Conservation (phyloP, 1,140 invertebrate species). For the Caenorhabditis latens region DNA sequence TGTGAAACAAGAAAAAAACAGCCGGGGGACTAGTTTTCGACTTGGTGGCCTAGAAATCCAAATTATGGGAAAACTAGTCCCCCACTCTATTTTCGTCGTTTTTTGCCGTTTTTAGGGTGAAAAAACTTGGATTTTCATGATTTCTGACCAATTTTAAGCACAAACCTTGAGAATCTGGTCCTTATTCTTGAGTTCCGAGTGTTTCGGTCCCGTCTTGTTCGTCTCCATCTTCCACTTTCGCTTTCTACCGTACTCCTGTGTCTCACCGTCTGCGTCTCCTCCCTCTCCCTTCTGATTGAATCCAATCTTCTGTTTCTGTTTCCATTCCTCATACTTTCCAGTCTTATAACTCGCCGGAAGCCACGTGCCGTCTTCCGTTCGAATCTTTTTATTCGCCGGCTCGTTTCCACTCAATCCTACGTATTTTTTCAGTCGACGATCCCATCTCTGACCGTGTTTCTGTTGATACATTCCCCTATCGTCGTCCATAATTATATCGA, state of each 20-base stretch:
- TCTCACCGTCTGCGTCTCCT: neutral
- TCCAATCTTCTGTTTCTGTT: slow-evolving; percentile 84
- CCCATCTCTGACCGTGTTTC: slow-evolving; percentile 82
- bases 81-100: too few relatives aligned
- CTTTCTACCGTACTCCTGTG: slow-evolving; percentile 4
- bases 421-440: slow-evolving; percentile 92
- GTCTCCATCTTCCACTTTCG: slow-evolving; percentile 24
- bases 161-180: slow-evolving; percentile 84
- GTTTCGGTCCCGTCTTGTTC: slow-evolving; percentile 63
- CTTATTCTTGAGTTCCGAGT: slow-evolving; percentile 82
- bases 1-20: too few relatives aligned
- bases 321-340: slow-evolving; percentile 87
- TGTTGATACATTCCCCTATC: slow-evolving; percentile 82
- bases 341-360: slow-evolving; percentile 94
- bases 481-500: slow-evolving; percentile 88
- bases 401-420: slow-evolving; percentile 82
- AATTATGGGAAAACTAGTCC: too few relatives aligned
- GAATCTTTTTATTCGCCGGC: slow-evolving; percentile 85
- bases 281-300: slow-evolving; percentile 72
- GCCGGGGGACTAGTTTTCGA: too few relatives aligned
- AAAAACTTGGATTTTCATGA: too few relatives aligned
- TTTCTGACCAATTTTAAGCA: slow-evolving; percentile 77
- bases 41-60: too few relatives aligned
- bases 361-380: slow-evolving; percentile 91
- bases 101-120: too few relatives aligned